Percentiles rank a stretch among this genome's conserved stretches.
Evolutionary conservation across 2,888 invertebrate genomes (phyloP).

Genomic region (Rhamphomyia laevipes): DNA sequence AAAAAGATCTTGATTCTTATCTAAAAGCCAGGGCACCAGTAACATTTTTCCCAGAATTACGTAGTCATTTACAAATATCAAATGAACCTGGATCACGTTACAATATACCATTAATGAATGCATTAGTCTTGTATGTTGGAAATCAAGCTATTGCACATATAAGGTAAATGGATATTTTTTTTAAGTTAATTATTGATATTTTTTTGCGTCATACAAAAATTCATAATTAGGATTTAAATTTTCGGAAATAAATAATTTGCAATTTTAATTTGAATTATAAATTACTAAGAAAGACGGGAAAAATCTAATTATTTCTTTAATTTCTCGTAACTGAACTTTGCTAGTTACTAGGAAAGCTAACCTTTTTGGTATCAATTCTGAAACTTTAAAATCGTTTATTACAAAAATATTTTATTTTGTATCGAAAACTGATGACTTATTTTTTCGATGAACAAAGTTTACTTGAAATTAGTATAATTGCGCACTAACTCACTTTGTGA

Average conservation of each 20-base stretch:
- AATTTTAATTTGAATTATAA: neutral
- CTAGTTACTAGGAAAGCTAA: too few species aligned
- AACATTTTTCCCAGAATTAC: slow-evolving; percentile 85
- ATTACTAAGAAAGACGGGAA: too few species aligned
- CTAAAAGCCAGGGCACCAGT: slow-evolving; percentile 88
- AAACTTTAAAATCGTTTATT: too few species aligned
- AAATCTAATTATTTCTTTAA: too few species aligned
- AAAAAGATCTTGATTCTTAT: slow-evolving; percentile 94
- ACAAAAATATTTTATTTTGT: too few species aligned
- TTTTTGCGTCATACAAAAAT: neutral
- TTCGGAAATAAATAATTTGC: neutral
- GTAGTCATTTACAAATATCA: slow-evolving; percentile 78
- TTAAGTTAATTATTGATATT: neutral
- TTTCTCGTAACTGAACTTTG: too few species aligned
- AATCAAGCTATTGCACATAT: slow-evolving; percentile 91
- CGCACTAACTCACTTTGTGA: too few species aligned
- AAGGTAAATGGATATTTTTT: slow-evolving; percentile 22
- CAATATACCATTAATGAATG: slow-evolving; percentile 94
- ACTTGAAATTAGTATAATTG: too few species aligned
- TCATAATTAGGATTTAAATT: neutral
- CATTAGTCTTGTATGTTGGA: slow-evolving; percentile 93
- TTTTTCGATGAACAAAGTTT: too few species aligned
- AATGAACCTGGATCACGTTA: slow-evolving; percentile 85
- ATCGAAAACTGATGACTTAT: too few species aligned
- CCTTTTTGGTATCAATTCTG: too few species aligned